Evolutionary conservation across 2,797 vertebrate genomes (phyloP).

Genomic region (Acestrorhynchus altus): DNA sequence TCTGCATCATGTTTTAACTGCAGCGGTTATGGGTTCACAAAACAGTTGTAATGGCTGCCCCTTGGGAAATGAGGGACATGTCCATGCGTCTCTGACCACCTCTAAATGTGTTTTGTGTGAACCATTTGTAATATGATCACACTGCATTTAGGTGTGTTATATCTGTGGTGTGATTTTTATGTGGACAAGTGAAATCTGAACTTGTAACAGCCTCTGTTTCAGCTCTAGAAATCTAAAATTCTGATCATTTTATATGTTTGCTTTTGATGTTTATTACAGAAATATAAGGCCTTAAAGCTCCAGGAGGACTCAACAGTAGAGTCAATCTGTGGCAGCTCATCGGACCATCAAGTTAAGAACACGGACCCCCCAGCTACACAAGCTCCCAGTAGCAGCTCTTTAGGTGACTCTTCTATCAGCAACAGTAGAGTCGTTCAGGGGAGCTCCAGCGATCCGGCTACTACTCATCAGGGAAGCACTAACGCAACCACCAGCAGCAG

Average conservation of each 20-base stretch:
- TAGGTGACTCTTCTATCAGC: constrained; percentile 16
- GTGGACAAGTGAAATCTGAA: no score
- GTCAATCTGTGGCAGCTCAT: constrained; percentile 3
- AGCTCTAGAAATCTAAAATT: no score
- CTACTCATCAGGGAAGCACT: constrained; percentile 44
- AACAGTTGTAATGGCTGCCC: no score
- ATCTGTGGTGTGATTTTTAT: no score
- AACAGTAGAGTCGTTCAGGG: constrained; percentile 1
- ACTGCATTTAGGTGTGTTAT: not conserved
- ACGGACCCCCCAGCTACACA: not conserved
- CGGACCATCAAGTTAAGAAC: constrained; percentile 16
- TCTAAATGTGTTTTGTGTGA: no score
- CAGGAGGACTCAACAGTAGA: constrained; percentile 57
- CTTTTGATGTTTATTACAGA: constrained; percentile 60
- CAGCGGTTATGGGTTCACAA: not conserved
- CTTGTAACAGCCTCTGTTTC: no score
- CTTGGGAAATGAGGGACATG: no score
- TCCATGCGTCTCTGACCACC: no score
- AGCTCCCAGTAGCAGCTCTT: constrained; percentile 5
- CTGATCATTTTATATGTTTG: no score
- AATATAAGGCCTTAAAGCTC: constrained; percentile 63
- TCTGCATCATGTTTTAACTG: not conserved
- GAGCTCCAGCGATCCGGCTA: constrained; percentile 11
- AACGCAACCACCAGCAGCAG: not conserved
- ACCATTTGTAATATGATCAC: no score